Base-by-base conservation (phyloP, 2,888 invertebrate genomes). In the Hypomecis atomaria region DNA sequence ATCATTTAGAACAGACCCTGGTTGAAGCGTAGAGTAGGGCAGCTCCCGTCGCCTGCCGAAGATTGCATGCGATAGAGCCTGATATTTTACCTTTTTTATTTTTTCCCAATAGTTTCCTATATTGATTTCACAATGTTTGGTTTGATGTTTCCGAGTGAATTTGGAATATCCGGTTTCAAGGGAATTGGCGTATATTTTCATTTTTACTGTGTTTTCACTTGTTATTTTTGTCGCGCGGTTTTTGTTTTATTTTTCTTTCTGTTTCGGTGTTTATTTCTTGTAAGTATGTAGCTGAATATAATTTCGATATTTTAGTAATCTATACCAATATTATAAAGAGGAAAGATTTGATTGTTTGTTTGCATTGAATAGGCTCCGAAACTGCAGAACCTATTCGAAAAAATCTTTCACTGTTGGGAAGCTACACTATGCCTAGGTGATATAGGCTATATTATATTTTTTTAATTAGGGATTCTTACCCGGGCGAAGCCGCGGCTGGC, bases 1-100 rank as follows among this genome's bases (percentile, higher is more conserved):
- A 78, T 76, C 71, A 74, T 69, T 71, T 78, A 73, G 70, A 72
- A 66, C 68, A 72, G 71, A 62, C 74, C 73, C 73, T 76, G 78
- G 78, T 79, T 78, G 75, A 74, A 73, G 78, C 69, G 73, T 71
- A 71, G 76, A 71, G 58, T 7, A 56, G 49, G 54, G 70, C 70
- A 66, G 66, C 73, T 78, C 74, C 75, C 57, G 34, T 37, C 59
- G 59, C 52, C 67, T 62, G 65, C 42, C 37, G 65, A 58, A 68
- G 62, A 65, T 68, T 68, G 62, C 50, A 47, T n/a, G 44, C 60
- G 60, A 65, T 57, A 47, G 57, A 60, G 56, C 57, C 59, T 43
- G 13, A 62, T 62, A 57, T 68, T 62, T 68, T 47, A 62, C 59
- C 62, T 62, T 65, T 58, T 60, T 62, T 59, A 57, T 62, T 59